Evolutionary conservation across 2,797 vertebrate genomes (phyloP).

Genomic region (Heteromormyrus szaboi): DNA sequence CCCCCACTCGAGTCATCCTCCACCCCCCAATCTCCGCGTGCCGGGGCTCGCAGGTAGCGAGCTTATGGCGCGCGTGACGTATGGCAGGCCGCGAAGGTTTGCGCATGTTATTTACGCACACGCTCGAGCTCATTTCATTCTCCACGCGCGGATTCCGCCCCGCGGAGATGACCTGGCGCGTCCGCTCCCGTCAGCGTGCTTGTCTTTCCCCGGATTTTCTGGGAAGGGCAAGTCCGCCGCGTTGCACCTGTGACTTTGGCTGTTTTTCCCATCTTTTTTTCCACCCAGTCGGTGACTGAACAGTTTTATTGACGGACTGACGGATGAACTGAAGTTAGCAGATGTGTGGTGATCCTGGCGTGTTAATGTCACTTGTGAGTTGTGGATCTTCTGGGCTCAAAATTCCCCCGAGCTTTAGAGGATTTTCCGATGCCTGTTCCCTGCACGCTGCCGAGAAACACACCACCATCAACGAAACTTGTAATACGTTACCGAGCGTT

Average conservation of each 20-base stretch:
- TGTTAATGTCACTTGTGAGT: conserved; percentile 1
- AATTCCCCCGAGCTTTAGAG: background rate
- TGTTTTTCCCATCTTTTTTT: background rate
- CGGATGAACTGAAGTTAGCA: background rate
- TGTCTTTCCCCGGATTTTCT: background rate
- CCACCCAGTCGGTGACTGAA: background rate
- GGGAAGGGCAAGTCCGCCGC: background rate
- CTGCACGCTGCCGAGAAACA: background rate
- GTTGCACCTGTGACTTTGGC: background rate
- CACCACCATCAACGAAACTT: background rate
- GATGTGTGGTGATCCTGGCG: background rate
- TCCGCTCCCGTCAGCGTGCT: background rate
- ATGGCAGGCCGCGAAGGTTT: background rate
- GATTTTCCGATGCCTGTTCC: background rate
- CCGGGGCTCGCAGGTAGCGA: background rate
- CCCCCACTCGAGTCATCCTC: background rate
- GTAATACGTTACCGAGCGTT: background rate
- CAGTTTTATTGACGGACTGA: background rate
- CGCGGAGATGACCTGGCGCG: background rate
- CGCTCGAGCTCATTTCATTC: background rate
- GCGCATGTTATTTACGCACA: background rate
- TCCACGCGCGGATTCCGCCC: background rate
- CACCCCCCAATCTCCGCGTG: background rate
- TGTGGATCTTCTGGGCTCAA: background rate
- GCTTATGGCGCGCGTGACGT: background rate